These are phyloP conservation scores for Tetranychus truncatus DNA, from an alignment of 2,888 invertebrate genomes.

Conservation along the genomic window DNA sequence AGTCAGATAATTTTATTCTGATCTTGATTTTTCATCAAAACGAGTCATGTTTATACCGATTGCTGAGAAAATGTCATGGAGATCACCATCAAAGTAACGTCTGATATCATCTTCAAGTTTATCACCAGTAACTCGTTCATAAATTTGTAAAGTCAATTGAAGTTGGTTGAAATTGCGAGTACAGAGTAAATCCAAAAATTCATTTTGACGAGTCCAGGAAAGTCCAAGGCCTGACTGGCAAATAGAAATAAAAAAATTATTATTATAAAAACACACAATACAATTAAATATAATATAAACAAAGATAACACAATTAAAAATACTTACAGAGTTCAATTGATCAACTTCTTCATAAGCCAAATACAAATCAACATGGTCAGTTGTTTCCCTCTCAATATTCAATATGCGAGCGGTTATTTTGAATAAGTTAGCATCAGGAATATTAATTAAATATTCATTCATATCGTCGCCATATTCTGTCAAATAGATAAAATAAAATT, in stretches of 20 bases:
- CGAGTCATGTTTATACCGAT: conserved; percentile 43
- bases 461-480: not conserved
- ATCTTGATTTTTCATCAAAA: conserved; percentile 28
- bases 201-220: conserved; percentile 58
- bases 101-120: conserved; percentile 58
- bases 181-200: conserved; percentile 63
- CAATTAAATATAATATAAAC: not conserved
- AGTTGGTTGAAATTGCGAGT: conserved; percentile 72
- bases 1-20: not conserved
- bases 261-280: too few relatives aligned
- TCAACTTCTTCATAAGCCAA: conserved; percentile 23
- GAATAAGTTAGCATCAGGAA: not conserved
- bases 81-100: conserved; percentile 64
- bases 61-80: conserved; percentile 58
- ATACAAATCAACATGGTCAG: conserved; percentile 21
- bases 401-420: not conserved
- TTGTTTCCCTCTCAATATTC: not conserved
- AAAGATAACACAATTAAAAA: not conserved
- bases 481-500: not conserved
- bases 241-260: too few relatives aligned
- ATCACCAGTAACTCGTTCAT: conserved; percentile 59
- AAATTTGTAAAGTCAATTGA: conserved; percentile 61
- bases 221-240: conserved; percentile 40
- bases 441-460: not conserved
- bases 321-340: conserved; percentile 22